Evolutionary conservation across 2,113 vertebrate species (phyloP).

Genomic region (Epinephelus cyanopodus): DNA sequence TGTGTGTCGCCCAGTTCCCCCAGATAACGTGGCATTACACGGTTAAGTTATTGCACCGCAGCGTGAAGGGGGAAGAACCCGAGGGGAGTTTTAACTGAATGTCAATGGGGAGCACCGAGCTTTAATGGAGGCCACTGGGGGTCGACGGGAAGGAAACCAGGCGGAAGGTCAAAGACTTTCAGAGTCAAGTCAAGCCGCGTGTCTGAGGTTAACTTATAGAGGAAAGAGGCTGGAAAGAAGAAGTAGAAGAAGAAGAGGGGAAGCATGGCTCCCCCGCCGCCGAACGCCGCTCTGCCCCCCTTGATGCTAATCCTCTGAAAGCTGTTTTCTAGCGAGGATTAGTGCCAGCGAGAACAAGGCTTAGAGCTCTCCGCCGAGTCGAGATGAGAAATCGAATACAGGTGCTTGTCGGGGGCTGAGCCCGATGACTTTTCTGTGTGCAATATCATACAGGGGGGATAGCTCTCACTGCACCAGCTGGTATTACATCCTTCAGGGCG

Average conservation of each 20-base stretch:
- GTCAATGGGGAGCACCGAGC: slow-evolving; percentile 49
- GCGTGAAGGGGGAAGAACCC: slow-evolving; percentile 52
- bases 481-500: slow-evolving; percentile 73
- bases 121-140: slow-evolving; percentile 55
- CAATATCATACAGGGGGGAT: slow-evolving; percentile 59
- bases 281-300: slow-evolving; percentile 57
- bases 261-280: slow-evolving; percentile 35
- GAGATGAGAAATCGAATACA: slow-evolving; percentile 82
- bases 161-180: slow-evolving; percentile 66
- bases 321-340: slow-evolving; percentile 84
- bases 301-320: slow-evolving; percentile 85
- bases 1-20: slow-evolving; percentile 9
- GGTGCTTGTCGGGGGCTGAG: slow-evolving; percentile 77
- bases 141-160: slow-evolving; percentile 37
- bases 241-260: slow-evolving; percentile 33
- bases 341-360: slow-evolving; percentile 81
- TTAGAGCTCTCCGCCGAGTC: slow-evolving; percentile 76
- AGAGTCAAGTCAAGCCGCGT: slow-evolving; percentile 32
- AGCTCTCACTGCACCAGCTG: slow-evolving; percentile 64
- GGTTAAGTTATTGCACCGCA: slow-evolving; percentile 37
- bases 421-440: slow-evolving; percentile 71
- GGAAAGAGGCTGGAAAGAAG: slow-evolving; percentile 19
- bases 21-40: slow-evolving; percentile 68
- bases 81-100: slow-evolving; percentile 54
- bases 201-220: slow-evolving; percentile 53